Conservation (phyloP, 2,888 invertebrate genomes). For the Drosophila diplacantha region DNA sequence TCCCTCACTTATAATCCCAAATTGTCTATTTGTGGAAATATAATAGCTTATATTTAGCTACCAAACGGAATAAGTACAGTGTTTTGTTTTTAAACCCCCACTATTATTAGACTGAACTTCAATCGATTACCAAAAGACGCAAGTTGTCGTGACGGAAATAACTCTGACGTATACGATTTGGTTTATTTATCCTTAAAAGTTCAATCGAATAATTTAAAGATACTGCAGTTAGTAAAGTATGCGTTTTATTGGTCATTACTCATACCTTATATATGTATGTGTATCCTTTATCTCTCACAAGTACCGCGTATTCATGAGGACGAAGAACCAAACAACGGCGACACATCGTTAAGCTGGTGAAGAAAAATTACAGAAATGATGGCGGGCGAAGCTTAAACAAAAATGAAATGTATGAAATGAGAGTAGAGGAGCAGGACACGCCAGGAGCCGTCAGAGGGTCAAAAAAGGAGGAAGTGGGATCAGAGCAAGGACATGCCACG, state of each 20-base stretch:
- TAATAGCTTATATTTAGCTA: background rate
- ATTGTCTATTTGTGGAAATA: background rate
- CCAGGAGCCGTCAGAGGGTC: slow-evolving; percentile 3
- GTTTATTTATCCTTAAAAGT: background rate
- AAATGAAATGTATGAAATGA: slow-evolving; percentile 35
- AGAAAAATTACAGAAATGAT: slow-evolving; percentile 39
- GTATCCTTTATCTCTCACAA: slow-evolving; percentile 2
- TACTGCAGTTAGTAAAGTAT: background rate
- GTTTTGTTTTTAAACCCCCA: background rate
- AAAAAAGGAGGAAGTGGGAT: slow-evolving; percentile 28
- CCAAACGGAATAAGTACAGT: too few species aligned
- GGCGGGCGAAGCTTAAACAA: slow-evolving; percentile 37
- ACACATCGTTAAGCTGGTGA: slow-evolving; percentile 39
- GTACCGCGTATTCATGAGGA: slow-evolving; percentile 10
- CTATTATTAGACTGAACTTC: slow-evolving; percentile 1
- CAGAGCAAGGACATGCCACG: slow-evolving; percentile 38
- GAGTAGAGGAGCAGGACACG: slow-evolving; percentile 6
- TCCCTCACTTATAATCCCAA: background rate
- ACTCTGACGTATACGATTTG: background rate
- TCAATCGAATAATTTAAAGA: background rate
- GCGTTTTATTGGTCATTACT: slow-evolving; percentile 1
- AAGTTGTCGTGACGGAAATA: slow-evolving; percentile 9
- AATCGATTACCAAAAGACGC: slow-evolving; percentile 2
- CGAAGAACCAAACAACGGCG: slow-evolving; percentile 12
- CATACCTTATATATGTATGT: background rate